Evolutionary conservation across 2,888 invertebrate genomes (phyloP).

Genomic region (Xestia rhomboidea): DNA sequence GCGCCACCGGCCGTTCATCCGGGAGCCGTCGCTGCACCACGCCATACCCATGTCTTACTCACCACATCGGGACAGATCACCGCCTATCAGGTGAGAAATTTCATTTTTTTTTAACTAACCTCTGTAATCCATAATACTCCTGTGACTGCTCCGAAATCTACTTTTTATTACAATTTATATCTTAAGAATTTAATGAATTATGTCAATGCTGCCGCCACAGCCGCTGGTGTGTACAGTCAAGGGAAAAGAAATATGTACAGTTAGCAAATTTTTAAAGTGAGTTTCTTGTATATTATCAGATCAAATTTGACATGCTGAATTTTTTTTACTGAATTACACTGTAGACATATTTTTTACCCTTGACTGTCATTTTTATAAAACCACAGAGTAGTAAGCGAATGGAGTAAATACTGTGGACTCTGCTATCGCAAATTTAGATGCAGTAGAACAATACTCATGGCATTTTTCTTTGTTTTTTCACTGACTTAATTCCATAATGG

Average conservation of each 20-base stretch:
- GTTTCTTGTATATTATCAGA: not conserved
- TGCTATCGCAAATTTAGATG: not conserved
- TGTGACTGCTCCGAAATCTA: not conserved
- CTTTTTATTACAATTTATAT: not conserved
- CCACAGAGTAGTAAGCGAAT: conserved; percentile 32
- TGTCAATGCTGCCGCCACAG: not conserved
- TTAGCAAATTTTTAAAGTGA: not conserved
- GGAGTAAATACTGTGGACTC: conserved; percentile 1
- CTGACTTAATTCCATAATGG: not conserved
- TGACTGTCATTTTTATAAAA: not conserved
- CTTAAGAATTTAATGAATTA: conserved; percentile 1
- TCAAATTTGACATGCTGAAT: not conserved
- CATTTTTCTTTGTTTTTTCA: not conserved
- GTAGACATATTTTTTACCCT: not conserved
- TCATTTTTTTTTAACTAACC: conserved; percentile 4
- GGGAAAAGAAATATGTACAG: not conserved
- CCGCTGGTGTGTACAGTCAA: conserved; percentile 7
- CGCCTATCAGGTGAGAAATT: conserved; percentile 78
- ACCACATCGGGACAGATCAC: conserved; percentile 85
- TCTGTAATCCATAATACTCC: not conserved
- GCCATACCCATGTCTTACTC: conserved; percentile 81
- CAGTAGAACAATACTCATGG: not conserved
- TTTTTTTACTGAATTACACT: not conserved
- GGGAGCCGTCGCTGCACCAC: conserved; percentile 78
- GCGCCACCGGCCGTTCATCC: conserved; percentile 76